These are phyloP conservation scores for Hydropsyche tenuis DNA, from an alignment of 1,140 invertebrate species.

Conservation along the genomic window DNA sequence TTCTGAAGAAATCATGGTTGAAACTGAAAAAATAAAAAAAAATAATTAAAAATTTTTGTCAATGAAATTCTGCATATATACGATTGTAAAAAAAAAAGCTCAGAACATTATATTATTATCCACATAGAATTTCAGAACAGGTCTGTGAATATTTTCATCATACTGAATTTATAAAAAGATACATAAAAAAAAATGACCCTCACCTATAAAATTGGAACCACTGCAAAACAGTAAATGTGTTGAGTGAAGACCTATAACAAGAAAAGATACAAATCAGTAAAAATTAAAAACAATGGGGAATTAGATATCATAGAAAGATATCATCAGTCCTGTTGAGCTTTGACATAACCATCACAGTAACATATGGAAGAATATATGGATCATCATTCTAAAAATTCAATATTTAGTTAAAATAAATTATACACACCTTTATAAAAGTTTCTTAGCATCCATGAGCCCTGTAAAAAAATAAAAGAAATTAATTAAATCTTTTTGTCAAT, in stretches of 20 bases:
- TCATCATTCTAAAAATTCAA: slow-evolving; percentile 29
- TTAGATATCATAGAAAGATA: not conserved
- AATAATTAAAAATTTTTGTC: not conserved
- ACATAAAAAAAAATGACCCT: slow-evolving; percentile 1
- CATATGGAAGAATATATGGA: slow-evolving; percentile 43
- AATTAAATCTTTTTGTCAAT: not conserved
- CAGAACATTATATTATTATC: not conserved
- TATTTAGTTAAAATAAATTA: slow-evolving; percentile 8
- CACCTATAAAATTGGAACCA: slow-evolving; percentile 23
- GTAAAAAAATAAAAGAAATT: no score
- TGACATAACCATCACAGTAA: slow-evolving; percentile 46
- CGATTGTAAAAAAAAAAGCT: not conserved
- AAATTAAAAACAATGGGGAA: not conserved
- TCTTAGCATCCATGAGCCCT: no score
- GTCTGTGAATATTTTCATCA: slow-evolving; percentile 60
- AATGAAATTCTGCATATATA: not conserved
- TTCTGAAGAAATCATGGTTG: not conserved
- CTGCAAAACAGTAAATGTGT: no score
- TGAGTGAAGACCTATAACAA: slow-evolving; percentile 20
- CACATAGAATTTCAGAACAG: slow-evolving; percentile 56
- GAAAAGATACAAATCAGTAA: not conserved
- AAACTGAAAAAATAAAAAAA: slow-evolving; percentile 3
- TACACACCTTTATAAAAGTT: no score
- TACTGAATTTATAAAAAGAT: no score
- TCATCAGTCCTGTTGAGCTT: slow-evolving; percentile 50